phyloP scores from a whole-genome alignment of 2,797 vertebrate genomes.

The Manis javanica region DNA sequence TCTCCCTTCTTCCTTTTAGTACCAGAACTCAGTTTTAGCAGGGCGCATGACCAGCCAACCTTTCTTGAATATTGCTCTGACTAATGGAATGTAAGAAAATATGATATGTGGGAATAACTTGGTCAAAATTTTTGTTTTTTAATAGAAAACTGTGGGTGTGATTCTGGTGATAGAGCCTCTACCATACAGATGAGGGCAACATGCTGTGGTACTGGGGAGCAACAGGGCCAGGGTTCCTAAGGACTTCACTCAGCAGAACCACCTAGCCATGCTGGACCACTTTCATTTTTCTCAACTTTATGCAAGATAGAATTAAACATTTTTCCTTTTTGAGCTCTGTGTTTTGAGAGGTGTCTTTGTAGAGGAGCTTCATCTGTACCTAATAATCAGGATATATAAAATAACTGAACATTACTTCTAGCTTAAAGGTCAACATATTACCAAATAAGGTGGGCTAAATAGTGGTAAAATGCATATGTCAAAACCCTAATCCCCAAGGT shows the following conservation, averaged over 20 bases:
- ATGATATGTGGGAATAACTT: not conserved
- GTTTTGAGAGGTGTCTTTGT: not conserved
- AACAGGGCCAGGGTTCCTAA: not conserved
- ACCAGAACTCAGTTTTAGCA: not conserved
- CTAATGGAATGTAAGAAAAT: not conserved
- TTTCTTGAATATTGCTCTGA: constrained; percentile 11
- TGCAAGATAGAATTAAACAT: not conserved
- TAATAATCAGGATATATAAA: not conserved
- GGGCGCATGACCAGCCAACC: not conserved
- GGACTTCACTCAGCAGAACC: not conserved
- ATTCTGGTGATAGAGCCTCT: not conserved
- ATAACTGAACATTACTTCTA: not conserved
- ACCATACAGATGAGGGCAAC: not conserved
- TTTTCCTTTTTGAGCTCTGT: not conserved
- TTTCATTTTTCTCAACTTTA: not conserved
- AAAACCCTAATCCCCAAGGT: not conserved
- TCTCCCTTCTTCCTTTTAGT: not conserved
- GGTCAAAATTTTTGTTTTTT: not conserved
- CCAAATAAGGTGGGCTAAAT: not conserved
- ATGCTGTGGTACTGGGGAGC: not conserved
- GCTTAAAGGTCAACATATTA: not conserved
- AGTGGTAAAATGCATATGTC: not conserved
- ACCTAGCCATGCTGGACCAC: not conserved
- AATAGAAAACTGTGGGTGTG: not conserved
- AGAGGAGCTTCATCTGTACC: not conserved